Base-by-base conservation (phyloP, 2,797 vertebrate genomes). In the Xiphorhynchus erythropygius region DNA sequence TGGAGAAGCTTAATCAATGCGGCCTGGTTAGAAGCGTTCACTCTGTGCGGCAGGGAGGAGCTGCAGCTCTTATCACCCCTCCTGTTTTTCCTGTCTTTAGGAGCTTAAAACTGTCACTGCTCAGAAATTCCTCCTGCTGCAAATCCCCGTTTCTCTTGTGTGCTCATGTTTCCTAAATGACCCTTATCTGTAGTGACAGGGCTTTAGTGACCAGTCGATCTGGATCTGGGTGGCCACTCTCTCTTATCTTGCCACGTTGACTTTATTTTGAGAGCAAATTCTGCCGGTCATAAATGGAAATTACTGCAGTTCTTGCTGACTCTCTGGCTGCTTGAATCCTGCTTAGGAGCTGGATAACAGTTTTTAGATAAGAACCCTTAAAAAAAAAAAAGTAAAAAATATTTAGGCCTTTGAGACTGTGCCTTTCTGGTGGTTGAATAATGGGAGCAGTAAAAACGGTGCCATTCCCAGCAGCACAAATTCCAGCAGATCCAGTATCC, bases 181-280 rank as follows among this genome's bases (percentile, higher is more conserved):
- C 83, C 79, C 44, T 71, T 94, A 93, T 92, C 85, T 76, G 67
- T 39, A 79, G 69, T 63, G 74, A 50, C 73, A 80, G 63, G 77
- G 64, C 64, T 79, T 88, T 62, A 70, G 80, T 69, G 93, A 84
- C 80, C 75, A 50, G 64, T 63, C 57, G 71, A 81, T 86, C 39
- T 69, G 65, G 74, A 37, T 68, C 49, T 82, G 70, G 68, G 86
- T 92, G 84, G 78, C 50, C 73, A 15, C 70, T 89, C 74, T 91
- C 62, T 84, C 41, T 90, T 94, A 65, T 89, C 85, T 84, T 76
- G 73, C 55, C 76, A 55, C 62, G 18, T 7, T 65, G 91, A 44
- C 92, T 94, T 93, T 70, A 75, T 94, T 96, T 93, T 60, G 79
- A 90, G 93, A 90, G 73, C 52, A 69, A 57, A 88, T 95, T 88